A percentile compares a stretch with the other conserved stretches of the same genome.
Evolutionary conservation across 2,797 vertebrate species (phyloP).

Genomic region (Hoplostethus atlanticus): DNA sequence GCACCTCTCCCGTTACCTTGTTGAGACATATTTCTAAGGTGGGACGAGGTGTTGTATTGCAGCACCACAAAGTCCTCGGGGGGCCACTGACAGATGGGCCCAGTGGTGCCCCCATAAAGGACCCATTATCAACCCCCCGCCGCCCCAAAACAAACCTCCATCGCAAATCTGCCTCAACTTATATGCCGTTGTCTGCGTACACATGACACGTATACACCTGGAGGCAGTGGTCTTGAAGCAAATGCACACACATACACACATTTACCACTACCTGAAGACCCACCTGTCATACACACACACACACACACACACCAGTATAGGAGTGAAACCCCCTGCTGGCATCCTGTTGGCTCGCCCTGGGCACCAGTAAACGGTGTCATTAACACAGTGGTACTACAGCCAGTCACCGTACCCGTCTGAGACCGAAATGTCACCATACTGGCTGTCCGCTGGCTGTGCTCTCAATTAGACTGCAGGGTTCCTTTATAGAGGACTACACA

Average conservation of each 20-base stretch:
- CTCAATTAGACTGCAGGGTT: conserved; percentile 83
- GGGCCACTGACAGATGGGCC: conserved; percentile 62
- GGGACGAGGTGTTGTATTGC: conserved; percentile 51
- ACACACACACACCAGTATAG: conserved; percentile 58
- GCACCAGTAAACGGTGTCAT: conserved; percentile 82
- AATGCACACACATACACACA: conserved; percentile 6
- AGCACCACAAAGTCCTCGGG: conserved; percentile 41
- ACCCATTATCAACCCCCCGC: conserved; percentile 9
- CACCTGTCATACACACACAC: neutral
- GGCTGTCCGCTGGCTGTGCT: conserved; percentile 60
- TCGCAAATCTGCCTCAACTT: neutral
- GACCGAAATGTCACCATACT: conserved; percentile 82
- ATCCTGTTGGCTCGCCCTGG: conserved; percentile 73
- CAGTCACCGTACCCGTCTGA: conserved; percentile 75
- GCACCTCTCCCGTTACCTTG: conserved; percentile 1
- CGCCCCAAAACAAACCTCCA: conserved; percentile 13
- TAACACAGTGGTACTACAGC: conserved; percentile 82
- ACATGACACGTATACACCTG: conserved; percentile 43
- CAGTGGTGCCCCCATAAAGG: conserved; percentile 38
- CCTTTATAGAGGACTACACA: conserved; percentile 69
- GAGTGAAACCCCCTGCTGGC: conserved; percentile 61
- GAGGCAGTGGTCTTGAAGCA: conserved; percentile 23
- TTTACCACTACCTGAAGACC: conserved; percentile 46
- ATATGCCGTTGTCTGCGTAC: neutral
- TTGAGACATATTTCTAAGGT: conserved; percentile 11